Conservation (phyloP, 2,113 vertebrate genomes). For the Alligator mississippiensis region DNA sequence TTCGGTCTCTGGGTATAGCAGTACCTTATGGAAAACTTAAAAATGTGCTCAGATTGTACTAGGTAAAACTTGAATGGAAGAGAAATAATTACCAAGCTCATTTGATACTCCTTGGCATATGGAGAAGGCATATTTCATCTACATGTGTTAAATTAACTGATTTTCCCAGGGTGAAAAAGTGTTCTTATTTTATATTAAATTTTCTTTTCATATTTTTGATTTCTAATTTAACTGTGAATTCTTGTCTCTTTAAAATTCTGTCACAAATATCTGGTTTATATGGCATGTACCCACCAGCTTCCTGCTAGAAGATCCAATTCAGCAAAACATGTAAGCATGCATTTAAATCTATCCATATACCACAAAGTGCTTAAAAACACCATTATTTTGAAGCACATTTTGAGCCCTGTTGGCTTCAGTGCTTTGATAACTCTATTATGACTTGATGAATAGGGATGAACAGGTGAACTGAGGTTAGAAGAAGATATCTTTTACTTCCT, state of each 20-base stretch:
- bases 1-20: neutral
- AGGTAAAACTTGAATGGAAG: neutral
- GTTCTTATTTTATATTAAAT: neutral
- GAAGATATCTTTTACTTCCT: conserved; percentile 13
- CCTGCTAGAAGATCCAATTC: neutral
- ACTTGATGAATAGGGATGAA: neutral
- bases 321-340: neutral
- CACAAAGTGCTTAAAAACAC: neutral
- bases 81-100: neutral
- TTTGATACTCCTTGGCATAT: neutral
- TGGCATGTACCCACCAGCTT: neutral
- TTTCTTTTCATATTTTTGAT: neutral
- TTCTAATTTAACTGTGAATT: neutral
- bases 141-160: neutral
- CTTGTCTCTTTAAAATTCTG: conserved; percentile 6
- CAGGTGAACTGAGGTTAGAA: neutral
- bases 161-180: conserved; percentile 20
- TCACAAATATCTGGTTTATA: neutral
- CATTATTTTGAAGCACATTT: neutral
- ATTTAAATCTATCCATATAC: neutral
- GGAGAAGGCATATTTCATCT: neutral
- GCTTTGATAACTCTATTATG: neutral
- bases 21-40: conserved; percentile 8
- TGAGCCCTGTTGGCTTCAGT: neutral
- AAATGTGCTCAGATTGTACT: neutral